Base-by-base conservation (phyloP, 1,140 invertebrate genomes). In the Panonychus citri region DNA sequence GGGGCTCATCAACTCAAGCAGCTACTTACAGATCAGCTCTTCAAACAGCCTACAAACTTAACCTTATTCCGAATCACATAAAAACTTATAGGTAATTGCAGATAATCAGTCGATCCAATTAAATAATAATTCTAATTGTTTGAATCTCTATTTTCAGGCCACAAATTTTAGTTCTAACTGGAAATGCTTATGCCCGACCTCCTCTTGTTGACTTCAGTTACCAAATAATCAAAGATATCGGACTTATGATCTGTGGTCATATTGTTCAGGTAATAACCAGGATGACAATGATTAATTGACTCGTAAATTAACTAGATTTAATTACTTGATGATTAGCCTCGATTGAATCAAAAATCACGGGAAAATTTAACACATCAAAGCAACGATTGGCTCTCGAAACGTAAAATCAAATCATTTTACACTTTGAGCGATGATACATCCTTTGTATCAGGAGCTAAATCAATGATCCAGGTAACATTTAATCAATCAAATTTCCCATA, bases 241-340 rank as follows among this genome's bases (percentile, higher is more conserved):
- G 73, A 17, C 62, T 78, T 3, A 65, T 78, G 64, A 61, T 77
- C 7, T 75, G 72, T 66, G 76, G 71, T 8, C 71, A 77, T 62
- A 63, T 70, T 34, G 53, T 46, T 46, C 43, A 65, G 83, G 89
- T 70, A 83, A 68, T 86, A 73, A 55, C n/a, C n/a, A n/a, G n/a
- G n/a, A n/a, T n/a, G n/a, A n/a, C n/a, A n/a, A n/a, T n/a, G n/a
- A n/a, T n/a, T n/a, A n/a, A n/a, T n/a, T n/a, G n/a, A n/a, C n/a
- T n/a, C n/a, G n/a, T n/a, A 1, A 46, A 46, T 46, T 3, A 46
- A 7, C 5, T 17, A 12, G 15, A 21, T n/a, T 21, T n/a, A 46
- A 8, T 19, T 3, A 21, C 19, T 24, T 46, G 2, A 10, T 46
- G 2, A n/a, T 19, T n/a, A 46, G 43, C 2, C n/a, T 21, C 43